Conservation (phyloP, 2,888 invertebrate species). For the Abrostola tripartita region DNA sequence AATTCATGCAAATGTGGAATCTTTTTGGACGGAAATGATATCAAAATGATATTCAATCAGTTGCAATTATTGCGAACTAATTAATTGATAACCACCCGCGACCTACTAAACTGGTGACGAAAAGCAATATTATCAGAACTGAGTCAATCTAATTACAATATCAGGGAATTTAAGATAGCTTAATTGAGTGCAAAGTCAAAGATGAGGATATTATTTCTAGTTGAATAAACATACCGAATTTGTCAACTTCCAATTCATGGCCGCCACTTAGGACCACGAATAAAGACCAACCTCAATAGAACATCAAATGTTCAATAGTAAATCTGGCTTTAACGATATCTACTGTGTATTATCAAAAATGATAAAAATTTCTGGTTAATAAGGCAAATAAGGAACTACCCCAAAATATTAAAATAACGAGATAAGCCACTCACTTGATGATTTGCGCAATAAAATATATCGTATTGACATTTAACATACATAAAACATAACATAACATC, state of each 20-base stretch:
- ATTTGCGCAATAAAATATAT: too few relatives aligned
- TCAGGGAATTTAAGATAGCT: not conserved
- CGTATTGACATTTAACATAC: too few relatives aligned
- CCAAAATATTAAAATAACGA: too few relatives aligned
- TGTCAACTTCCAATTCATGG: not conserved
- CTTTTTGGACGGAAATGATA: not conserved
- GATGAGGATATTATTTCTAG: not conserved
- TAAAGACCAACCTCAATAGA: too few relatives aligned
- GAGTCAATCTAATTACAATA: not conserved
- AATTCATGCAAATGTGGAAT: not conserved
- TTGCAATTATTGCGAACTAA: not conserved
- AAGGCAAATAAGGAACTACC: too few relatives aligned
- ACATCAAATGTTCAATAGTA: too few relatives aligned
- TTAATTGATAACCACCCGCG: slow-evolving; percentile 6
- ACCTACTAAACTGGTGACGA: slow-evolving; percentile 25
- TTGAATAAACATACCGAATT: not conserved
- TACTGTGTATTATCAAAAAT: too few relatives aligned
- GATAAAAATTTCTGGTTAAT: too few relatives aligned
- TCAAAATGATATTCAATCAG: not conserved
- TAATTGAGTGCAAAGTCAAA: not conserved
- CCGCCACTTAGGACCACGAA: not conserved
- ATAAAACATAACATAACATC: too few relatives aligned
- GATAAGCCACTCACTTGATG: too few relatives aligned
- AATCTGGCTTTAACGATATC: too few relatives aligned
- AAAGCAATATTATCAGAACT: slow-evolving; percentile 11